Percentiles rank a stretch among this genome's conserved stretches.
Conservation (phyloP, 2,113 vertebrate species). For the Epinephelus moara region DNA sequence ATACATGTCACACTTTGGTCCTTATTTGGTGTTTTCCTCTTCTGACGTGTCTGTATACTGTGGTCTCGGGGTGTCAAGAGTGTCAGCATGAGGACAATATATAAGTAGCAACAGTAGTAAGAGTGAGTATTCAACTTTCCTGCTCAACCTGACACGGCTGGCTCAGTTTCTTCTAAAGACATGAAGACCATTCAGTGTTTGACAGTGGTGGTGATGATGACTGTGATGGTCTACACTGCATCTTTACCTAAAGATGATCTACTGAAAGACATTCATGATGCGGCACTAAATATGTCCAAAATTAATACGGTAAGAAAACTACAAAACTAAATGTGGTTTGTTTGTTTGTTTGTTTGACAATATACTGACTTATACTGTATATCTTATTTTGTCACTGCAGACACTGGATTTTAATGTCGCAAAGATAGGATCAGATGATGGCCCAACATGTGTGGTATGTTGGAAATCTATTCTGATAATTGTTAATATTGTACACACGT, state of each 20-base stretch:
- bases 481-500: not conserved
- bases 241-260: rapidly evolving
- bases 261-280: rapidly evolving
- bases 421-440: rapidly evolving
- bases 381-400: not conserved
- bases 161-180: conserved; percentile 15
- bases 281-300: rapidly evolving
- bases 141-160: conserved; percentile 22
- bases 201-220: conserved; percentile 1
- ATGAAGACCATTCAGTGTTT: conserved; percentile 56
- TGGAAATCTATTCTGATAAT: not conserved
- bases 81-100: conserved; percentile 35
- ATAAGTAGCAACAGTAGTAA: conserved; percentile 43
- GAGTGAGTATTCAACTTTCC: conserved; percentile 13
- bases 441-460: conserved; percentile 3
- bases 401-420: rapidly evolving
- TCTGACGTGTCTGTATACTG: conserved; percentile 36
- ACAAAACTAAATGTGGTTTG: not conserved
- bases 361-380: conserved; percentile 19
- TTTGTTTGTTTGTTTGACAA: not conserved
- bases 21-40: conserved; percentile 63
- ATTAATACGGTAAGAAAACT: conserved; percentile 27
- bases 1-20: conserved; percentile 18
- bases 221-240: not conserved
- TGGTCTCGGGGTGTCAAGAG: conserved; percentile 30